Evolutionary conservation across 1,140 invertebrate genomes (phyloP).

Genomic region (Brachionus calyciflorus): DNA sequence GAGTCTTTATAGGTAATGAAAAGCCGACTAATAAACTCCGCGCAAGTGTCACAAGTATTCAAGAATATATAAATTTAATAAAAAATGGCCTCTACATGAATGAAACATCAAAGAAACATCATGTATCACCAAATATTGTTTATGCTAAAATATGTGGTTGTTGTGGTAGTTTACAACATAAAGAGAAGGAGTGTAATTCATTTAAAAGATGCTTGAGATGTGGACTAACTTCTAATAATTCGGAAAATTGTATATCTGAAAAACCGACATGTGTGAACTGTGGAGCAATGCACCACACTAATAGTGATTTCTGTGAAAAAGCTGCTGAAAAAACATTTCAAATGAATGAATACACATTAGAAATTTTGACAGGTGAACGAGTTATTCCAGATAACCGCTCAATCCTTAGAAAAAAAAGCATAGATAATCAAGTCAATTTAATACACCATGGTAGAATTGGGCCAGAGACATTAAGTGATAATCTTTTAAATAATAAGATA

Average conservation of each 20-base stretch:
- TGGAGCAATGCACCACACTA: neutral
- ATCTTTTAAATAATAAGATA: neutral
- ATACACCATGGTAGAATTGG: neutral
- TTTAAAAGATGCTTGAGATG: neutral
- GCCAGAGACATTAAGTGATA: neutral
- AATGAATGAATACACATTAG: neutral
- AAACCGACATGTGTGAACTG: neutral
- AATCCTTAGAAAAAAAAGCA: neutral
- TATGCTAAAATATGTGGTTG: neutral
- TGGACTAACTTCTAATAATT: neutral
- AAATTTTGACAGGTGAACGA: neutral
- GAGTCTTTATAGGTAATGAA: neutral
- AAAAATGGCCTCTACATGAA: neutral
- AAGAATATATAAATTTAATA: neutral
- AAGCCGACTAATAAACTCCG: neutral
- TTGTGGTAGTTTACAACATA: slow-evolving; percentile 1
- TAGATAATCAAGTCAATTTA: neutral
- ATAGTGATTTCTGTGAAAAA: neutral
- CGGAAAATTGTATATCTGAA: neutral
- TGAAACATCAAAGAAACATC: slow-evolving; percentile 4
- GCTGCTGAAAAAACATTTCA: neutral
- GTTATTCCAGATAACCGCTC: neutral
- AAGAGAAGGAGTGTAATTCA: neutral
- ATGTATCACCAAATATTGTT: neutral
- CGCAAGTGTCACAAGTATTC: neutral